Evolutionary conservation across 2,888 invertebrate species (phyloP).

Genomic region (Pammene aurita): DNA sequence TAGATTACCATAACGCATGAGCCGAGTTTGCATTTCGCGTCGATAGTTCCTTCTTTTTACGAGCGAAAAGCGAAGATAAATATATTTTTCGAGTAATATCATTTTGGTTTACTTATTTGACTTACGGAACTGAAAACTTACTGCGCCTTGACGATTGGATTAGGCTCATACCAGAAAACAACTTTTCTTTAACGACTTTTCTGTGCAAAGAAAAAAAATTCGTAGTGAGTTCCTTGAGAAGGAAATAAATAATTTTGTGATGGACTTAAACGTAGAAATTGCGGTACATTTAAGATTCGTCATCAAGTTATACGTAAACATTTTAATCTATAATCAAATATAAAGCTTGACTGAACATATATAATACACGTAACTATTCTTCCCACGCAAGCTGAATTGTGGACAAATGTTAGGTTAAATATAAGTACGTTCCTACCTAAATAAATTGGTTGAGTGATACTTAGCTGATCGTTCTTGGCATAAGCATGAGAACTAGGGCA

Average conservation of each 20-base stretch:
- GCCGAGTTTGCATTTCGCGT: constrained; percentile 15
- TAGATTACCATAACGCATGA: constrained; percentile 15
- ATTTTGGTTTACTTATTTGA: constrained; percentile 12
- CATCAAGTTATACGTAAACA: no score
- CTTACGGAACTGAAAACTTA: constrained; percentile 15
- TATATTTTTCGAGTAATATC: constrained; percentile 8
- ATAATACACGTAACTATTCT: not conserved
- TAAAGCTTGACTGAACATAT: not conserved
- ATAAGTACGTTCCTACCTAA: constrained; percentile 10
- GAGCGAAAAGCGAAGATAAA: not conserved
- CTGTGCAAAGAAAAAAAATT: not conserved
- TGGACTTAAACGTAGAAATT: not conserved
- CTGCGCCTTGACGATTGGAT: constrained; percentile 12
- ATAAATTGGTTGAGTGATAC: constrained; percentile 28
- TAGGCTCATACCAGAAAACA: constrained; percentile 22
- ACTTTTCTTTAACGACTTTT: constrained; percentile 25
- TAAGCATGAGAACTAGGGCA: constrained; percentile 33
- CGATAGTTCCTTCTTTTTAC: constrained; percentile 6
- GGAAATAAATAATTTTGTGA: not conserved
- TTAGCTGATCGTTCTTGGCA: constrained; percentile 21
- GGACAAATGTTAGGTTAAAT: not conserved
- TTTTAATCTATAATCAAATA: no score
- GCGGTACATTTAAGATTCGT: not conserved
- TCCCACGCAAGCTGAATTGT: not conserved
- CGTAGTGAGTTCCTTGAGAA: not conserved